Evolutionary conservation across 2,888 invertebrate species (phyloP), one percentile per base, ranked within the genome.

Genomic region (Coelopa pilipes): DNA sequence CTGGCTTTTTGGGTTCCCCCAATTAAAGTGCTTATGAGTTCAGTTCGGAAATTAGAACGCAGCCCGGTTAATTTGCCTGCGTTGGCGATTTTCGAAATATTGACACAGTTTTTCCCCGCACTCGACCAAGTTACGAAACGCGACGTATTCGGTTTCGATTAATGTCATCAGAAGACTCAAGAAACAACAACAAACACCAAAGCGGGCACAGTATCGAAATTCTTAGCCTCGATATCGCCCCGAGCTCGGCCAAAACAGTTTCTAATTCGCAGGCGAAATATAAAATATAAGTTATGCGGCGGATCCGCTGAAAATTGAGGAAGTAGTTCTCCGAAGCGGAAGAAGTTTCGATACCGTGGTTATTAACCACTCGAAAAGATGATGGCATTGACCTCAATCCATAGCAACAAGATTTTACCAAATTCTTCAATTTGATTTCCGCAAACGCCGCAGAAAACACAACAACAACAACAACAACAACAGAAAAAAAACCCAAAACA

Each of bases 341-440:
- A 63, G 63, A 63, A 46, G 63, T 10, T 15, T 45, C n/a, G 2
- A 57, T 21, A 17, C 46, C 34, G 53, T 34, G 34, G n/a, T 45
- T n/a, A 34, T 17, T 45, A 24, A 68, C 46, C 15, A n/a, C 17
- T 47, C 13, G 10, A 46, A 55, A 70, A 60, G 19, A 59, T 60
- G 70, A 17, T 70, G 70, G 24, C 70, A 70, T 60, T 70, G 70
- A 70, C 59, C 70, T 46, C 60, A 70, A 70, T 70, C 59, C 70
- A 47, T 70, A 15, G 2, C 15, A n/a, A 65, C 24, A 65, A 12
- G 13, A 46, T 65, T 65, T 11, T 57, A 12, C 21, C 57, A 11
- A 19, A 17, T 57, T 57, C n/a, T 57, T 57, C n/a, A 19, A 19
- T 10, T 13, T 17, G 21, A 57, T 19, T 19, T 17, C 11, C 11